Conservation (phyloP, 2,888 invertebrate species). For the Cerastis leucographa region DNA sequence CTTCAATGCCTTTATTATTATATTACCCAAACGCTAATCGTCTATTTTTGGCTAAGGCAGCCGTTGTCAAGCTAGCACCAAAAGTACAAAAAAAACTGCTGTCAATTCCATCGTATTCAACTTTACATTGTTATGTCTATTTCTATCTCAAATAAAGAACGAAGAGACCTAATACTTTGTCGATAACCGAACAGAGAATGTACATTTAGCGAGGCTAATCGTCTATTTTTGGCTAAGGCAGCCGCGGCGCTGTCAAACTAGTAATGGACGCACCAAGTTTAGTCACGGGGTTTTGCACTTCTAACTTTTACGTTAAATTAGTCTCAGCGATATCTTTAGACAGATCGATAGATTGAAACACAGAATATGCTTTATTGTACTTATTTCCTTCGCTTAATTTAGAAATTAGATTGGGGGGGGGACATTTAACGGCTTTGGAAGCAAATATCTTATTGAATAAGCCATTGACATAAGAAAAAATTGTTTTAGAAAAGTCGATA, state of each 20-base stretch:
- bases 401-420: too few species aligned
- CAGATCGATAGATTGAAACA: background rate
- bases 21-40: background rate
- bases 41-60: constrained; percentile 32
- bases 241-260: constrained; percentile 33
- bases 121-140: too few species aligned
- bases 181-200: constrained; percentile 27
- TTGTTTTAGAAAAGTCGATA: too few species aligned
- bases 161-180: constrained; percentile 12
- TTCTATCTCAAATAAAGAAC: background rate
- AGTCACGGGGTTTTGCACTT: constrained; percentile 19
- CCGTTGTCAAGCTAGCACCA: constrained; percentile 23
- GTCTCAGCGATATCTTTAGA: background rate
- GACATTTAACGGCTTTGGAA: too few species aligned
- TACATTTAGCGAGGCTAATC: constrained; percentile 24
- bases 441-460: too few species aligned
- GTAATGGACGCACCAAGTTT: constrained; percentile 35
- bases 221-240: constrained; percentile 44
- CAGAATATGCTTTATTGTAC: background rate
- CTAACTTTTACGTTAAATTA: constrained; percentile 16
- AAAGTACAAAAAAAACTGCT: background rate
- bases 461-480: too few species aligned
- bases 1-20: background rate
- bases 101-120: background rate
- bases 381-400: too few species aligned